Conservation (phyloP, 23 tunicate species). For the Styela clava region DNA sequence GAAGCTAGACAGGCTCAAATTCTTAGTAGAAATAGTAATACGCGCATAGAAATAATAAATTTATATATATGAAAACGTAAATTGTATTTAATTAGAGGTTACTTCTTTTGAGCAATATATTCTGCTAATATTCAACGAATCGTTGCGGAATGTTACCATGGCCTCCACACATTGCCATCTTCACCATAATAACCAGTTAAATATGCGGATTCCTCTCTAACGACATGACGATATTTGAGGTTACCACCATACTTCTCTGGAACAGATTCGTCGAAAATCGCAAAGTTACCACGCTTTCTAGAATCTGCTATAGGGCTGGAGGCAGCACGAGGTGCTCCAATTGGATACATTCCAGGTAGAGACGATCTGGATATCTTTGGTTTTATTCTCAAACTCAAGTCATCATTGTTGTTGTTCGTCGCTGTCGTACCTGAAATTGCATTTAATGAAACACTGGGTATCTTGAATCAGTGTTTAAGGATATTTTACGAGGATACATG, state of each 20-base stretch:
- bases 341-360: conserved; percentile 47
- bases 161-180: background rate
- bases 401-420: background rate
- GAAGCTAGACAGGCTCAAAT: background rate
- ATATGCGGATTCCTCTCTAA: background rate
- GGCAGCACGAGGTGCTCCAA: conserved; percentile 52
- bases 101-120: too few species aligned
- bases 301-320: conserved; percentile 33
- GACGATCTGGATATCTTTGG: background rate
- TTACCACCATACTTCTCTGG: background rate
- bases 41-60: background rate
- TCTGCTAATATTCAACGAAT: too few species aligned
- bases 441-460: background rate
- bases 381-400: background rate
- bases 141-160: too few species aligned
- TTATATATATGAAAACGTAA: background rate
- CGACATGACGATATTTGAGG: background rate
- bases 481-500: too few species aligned
- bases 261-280: background rate
- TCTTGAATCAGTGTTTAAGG: too few species aligned
- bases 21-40: too few species aligned
- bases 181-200: background rate
- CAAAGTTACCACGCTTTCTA: background rate
- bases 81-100: too few species aligned
- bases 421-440: background rate